Conservation (phyloP, 2,113 vertebrate genomes). For the Mola mola region DNA sequence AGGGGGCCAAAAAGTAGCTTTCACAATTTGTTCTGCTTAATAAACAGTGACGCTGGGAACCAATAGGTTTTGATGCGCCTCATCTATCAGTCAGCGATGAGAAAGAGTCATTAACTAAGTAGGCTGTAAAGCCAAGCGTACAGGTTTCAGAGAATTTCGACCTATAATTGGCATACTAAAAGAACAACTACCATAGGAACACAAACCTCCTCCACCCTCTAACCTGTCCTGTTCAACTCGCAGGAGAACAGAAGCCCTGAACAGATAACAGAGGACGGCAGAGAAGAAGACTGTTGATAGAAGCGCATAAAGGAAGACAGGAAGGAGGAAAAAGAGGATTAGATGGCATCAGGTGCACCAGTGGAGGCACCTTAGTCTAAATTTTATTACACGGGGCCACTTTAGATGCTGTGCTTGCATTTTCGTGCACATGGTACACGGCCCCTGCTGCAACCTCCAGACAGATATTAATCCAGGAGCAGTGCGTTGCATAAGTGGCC, state of each 20-base stretch:
- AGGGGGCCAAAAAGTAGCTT: constrained; percentile 60
- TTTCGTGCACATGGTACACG: constrained; percentile 5
- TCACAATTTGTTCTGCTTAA: constrained; percentile 73
- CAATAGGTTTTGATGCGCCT: constrained; percentile 43
- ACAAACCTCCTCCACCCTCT: constrained; percentile 17
- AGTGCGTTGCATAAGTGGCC: constrained; percentile 36
- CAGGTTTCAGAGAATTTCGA: not conserved
- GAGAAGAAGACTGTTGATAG: constrained; percentile 10
- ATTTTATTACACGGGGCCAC: not conserved
- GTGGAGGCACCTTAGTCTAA: constrained; percentile 3
- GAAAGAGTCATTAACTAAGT: no score
- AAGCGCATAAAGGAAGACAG: constrained; percentile 24
- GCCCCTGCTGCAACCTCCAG: not conserved
- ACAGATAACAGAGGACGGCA: constrained; percentile 25
- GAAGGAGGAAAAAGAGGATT: constrained; percentile 26
- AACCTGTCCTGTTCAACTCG: constrained; percentile 26
- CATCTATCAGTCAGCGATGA: constrained; percentile 52
- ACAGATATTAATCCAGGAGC: constrained; percentile 46
- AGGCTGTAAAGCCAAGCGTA: not conserved
- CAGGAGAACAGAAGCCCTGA: constrained; percentile 14
- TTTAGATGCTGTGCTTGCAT: constrained; percentile 9
- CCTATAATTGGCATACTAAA: constrained; percentile 10
- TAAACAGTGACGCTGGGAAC: constrained; percentile 65
- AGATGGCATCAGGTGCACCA: constrained; percentile 30
- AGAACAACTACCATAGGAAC: not conserved